phyloP scores from a whole-genome alignment of 2,113 vertebrate species.

The Semnornis frantzii region DNA sequence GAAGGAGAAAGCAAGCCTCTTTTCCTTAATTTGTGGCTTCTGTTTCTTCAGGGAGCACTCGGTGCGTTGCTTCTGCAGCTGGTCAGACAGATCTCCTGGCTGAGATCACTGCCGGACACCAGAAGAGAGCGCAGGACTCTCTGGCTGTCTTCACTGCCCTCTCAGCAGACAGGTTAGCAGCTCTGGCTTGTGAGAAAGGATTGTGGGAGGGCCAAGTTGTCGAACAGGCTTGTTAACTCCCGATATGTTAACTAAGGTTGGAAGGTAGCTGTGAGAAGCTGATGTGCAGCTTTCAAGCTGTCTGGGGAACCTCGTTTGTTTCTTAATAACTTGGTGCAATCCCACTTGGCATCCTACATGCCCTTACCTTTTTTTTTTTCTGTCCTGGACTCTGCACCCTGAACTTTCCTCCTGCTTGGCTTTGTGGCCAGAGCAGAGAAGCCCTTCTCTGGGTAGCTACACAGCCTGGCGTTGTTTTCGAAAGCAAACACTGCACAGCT shows the following conservation, averaged over 20 bases:
- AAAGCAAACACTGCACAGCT: not conserved
- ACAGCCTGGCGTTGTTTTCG: not conserved
- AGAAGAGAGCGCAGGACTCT: not conserved
- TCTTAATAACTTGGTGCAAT: not conserved
- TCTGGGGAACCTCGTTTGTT: not conserved
- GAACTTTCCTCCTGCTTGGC: not conserved
- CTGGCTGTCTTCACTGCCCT: not conserved
- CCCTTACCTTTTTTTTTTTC: not conserved
- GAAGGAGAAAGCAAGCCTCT: not conserved
- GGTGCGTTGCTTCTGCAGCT: conserved; percentile 57
- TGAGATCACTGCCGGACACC: conserved; percentile 1
- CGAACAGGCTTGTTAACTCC: not conserved
- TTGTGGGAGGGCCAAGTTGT: not conserved
- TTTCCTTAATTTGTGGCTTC: not conserved
- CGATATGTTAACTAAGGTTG: fast-evolving
- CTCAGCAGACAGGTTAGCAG: conserved; percentile 29
- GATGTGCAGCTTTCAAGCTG: not conserved
- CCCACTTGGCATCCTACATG: not conserved
- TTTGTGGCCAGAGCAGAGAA: not conserved
- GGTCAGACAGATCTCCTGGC: conserved; percentile 4
- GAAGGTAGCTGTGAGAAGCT: not conserved
- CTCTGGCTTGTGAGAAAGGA: not conserved
- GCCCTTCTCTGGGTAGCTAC: no score
- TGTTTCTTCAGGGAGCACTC: not conserved
- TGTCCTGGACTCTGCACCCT: not conserved